These are phyloP conservation scores for Mystacornis crossleyi DNA, from an alignment of 2,113 vertebrate species.

Conservation along the genomic window DNA sequence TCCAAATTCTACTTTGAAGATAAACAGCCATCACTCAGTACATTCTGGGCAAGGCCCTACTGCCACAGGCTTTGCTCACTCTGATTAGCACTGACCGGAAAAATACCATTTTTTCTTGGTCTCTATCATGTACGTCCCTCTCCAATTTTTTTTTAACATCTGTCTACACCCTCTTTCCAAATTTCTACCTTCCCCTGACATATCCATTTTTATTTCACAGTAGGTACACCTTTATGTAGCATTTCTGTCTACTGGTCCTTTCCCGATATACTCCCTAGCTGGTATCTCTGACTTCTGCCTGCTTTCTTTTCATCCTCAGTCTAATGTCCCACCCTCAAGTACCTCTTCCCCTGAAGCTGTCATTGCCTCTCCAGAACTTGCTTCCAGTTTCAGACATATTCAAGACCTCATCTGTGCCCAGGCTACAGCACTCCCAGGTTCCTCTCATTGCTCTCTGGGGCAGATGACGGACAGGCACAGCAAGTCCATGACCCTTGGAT, in stretches of 20 bases:
- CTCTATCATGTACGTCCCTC: neutral
- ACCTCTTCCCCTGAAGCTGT: neutral
- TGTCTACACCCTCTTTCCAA: neutral
- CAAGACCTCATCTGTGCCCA: neutral
- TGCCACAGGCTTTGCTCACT: neutral
- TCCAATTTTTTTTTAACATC: too few relatives aligned
- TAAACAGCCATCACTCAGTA: neutral
- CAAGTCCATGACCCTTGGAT: fast-evolving
- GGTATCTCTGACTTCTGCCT: neutral
- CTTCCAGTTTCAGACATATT: neutral
- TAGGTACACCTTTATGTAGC: neutral
- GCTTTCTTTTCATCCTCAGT: neutral
- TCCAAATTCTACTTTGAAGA: neutral
- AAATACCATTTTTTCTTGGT: neutral
- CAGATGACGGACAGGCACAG: neutral
- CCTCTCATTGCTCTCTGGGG: neutral
- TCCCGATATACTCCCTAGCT: neutral
- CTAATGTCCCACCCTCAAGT: neutral
- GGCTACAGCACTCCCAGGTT: neutral
- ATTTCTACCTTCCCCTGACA: neutral
- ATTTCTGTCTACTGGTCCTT: neutral
- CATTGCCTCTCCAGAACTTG: neutral
- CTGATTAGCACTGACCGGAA: neutral
- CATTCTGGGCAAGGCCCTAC: neutral
- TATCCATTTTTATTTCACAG: neutral